Evolutionary conservation across 2,888 invertebrate genomes (phyloP), one percentile per base, ranked within the genome.

Genomic region (Himalopsyche kuldschensis): DNA sequence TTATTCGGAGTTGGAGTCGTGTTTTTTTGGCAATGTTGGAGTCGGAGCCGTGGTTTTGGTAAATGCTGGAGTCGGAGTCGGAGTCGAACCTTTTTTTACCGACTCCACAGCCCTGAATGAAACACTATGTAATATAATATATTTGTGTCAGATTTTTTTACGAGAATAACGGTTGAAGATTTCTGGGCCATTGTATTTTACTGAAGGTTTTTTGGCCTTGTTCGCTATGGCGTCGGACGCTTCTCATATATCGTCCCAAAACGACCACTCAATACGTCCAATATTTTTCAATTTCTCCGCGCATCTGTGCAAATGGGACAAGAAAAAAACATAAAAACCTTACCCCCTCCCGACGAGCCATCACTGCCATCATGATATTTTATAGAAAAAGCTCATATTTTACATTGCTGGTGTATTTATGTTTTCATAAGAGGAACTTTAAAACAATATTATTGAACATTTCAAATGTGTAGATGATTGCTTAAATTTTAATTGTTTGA

Each of bases 241-340:
- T 20, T 46, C 17, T 41, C 77, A 41, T 32, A 46, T 77, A 77
- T 77, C 77, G 41, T 46, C 41, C 15, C 27, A 41, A 46, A 55
- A 79, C 79, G 77, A 81, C 48, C 81, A 55, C 76, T 75, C 46
- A 75, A 31, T 31, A 41, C 47, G 76, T 76, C 82, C 46, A 48
- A 82, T 82, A 82, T 82, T 82, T 82, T 82, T 82, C 82, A 82
- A 82, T 82, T 82, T 63, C 82, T 63, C 63, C 81, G 46, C 82
- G 78, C 82, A 82, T 82, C 82, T 82, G 82, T 82, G 78, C 82
- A 82, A 82, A 82, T 82, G 78, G 55, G 69, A 78, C 76, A 63
- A 63, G 63, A 55, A 78, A 35, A 35, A 35, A 24, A 48, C 47
- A 35, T 55, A 63, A 63, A 79, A 80, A 30, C 32, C 47, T n/a